phyloP scores from a whole-genome alignment of 2,888 invertebrate species.

The Rhodophaea formosa region DNA sequence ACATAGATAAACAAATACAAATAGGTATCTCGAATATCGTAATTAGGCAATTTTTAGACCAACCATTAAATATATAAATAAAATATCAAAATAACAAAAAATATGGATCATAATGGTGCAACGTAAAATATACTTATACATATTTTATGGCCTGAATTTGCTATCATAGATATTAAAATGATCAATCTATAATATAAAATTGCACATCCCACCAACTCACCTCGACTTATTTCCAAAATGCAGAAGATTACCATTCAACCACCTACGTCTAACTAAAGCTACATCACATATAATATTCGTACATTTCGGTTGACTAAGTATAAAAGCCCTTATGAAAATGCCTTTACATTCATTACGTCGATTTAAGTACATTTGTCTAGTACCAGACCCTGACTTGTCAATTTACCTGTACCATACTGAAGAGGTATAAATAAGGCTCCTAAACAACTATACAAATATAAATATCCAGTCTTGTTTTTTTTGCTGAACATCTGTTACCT shows the following conservation, averaged over 20 bases:
- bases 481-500: too few relatives aligned
- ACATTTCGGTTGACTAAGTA: conserved; percentile 45
- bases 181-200: conserved; percentile 13
- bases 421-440: too few relatives aligned
- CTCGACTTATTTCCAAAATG: conserved; percentile 27
- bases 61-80: too few relatives aligned
- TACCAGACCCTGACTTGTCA: conserved; percentile 14
- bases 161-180: not conserved
- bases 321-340: conserved; percentile 54
- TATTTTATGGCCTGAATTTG: too few relatives aligned
- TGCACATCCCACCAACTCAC: conserved; percentile 23
- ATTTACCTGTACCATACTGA: too few relatives aligned
- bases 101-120: too few relatives aligned
- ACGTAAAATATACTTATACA: too few relatives aligned
- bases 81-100: too few relatives aligned
- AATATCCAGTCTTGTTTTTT: too few relatives aligned
- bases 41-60: too few relatives aligned
- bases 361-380: conserved; percentile 33
- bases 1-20: not conserved
- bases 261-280: conserved; percentile 44
- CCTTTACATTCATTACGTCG: conserved; percentile 36
- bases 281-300: conserved; percentile 65
- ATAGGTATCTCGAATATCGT: not conserved
- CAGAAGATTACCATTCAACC: conserved; percentile 26
- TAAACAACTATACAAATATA: too few relatives aligned